These are phyloP conservation scores for Diphyllodes magnificus DNA, from an alignment of 2,113 vertebrate species.

Conservation along the genomic window DNA sequence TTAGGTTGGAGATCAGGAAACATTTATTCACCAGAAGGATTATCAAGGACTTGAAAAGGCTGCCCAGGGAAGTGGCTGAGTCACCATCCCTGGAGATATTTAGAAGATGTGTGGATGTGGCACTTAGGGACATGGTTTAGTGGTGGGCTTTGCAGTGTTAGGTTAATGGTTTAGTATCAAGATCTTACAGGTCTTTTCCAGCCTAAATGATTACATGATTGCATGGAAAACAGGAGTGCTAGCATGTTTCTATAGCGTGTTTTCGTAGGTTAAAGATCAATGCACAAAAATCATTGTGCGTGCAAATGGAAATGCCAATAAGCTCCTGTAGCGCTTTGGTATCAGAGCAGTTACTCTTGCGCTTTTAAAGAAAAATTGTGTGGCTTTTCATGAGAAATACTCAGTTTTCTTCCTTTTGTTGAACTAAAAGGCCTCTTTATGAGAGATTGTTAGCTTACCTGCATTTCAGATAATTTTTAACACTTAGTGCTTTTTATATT, in stretches of 20 bases:
- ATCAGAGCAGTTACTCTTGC: not conserved
- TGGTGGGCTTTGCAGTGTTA: not conserved
- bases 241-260: fast-evolving
- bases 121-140: not conserved
- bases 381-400: not conserved
- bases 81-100: not conserved
- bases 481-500: not conserved
- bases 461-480: not conserved
- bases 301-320: not conserved
- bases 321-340: not conserved
- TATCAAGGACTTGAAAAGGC: not conserved
- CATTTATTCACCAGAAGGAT: not conserved
- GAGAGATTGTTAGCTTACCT: not conserved
- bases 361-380: not conserved
- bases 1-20: not conserved
- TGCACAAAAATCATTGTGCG: not conserved
- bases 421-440: not conserved
- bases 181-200: not conserved
- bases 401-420: not conserved
- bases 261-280: fast-evolving
- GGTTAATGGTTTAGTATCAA: not conserved
- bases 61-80: not conserved
- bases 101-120: not conserved
- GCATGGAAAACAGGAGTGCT: not conserved
- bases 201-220: not conserved